Base-by-base conservation (phyloP, 2,888 invertebrate genomes). In the Cyclophora albipunctata region DNA sequence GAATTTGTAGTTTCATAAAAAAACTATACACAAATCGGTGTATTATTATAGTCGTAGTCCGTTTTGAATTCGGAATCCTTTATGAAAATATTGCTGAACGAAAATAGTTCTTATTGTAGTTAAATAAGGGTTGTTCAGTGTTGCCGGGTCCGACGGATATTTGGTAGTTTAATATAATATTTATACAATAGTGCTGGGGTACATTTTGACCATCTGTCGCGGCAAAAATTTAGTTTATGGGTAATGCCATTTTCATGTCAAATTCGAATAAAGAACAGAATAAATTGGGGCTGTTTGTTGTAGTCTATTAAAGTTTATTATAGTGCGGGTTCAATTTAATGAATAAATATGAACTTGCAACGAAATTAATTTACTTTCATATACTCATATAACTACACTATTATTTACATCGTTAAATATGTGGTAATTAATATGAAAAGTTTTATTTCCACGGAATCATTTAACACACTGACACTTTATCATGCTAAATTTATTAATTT, bases 171-270 rank as follows among this genome's bases (percentile, higher is more conserved):
- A 71, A 69, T 69, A 69, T 60, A 58, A 63, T 66, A 63, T 68
- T 64, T 63, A 63, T 64, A 75, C 72, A 75, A 78, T 67, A 66
- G 66, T 67, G 71, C 67, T 64, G 64, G 77, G 73, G 59, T 48
- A 54, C 53, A 73, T 66, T 68, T 66, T 64, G 64, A 63, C 79
- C 83, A 84, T 83, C 83, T 84, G 83, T 75, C 78, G 69, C 55
- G 50, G 54, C 45, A 57, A 60, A 60, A 60, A 68, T 65, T 67
- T 63, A 70, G 68, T 69, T 69, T 69, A 63, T 62, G 60, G 62
- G 62, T 73, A 67, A 74, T 75, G 73, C 67, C 66, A 67, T 73
- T 77, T 73, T 60, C 43, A 43, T 43, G 43, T 43, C 33, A 6
- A 43, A 37, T 5, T 4, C 37, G 5, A 37, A 37, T 37, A 37